These are phyloP conservation scores for Zaprionus lachaisei DNA, from an alignment of 1,140 invertebrate species.

Conservation along the genomic window DNA sequence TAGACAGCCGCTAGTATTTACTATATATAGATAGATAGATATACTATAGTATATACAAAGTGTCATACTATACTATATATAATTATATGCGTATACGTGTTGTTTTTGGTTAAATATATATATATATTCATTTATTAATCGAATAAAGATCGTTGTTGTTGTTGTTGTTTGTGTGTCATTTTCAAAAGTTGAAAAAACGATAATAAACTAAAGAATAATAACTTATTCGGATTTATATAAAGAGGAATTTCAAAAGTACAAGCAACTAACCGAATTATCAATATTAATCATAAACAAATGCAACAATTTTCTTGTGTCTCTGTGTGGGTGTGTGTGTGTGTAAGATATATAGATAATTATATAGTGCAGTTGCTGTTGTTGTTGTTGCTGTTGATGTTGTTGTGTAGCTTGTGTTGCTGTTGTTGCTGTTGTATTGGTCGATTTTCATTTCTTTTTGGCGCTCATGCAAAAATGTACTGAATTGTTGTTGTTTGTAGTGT, in stretches of 20 bases:
- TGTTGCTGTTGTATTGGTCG: slow-evolving; percentile 43
- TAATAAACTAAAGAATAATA: background rate
- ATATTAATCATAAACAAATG: slow-evolving; percentile 36
- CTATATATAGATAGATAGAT: background rate
- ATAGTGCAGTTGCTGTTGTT: slow-evolving; percentile 33
- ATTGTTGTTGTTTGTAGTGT: slow-evolving; percentile 21
- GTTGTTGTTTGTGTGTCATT: background rate
- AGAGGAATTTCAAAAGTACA: slow-evolving; percentile 22
- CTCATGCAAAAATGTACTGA: slow-evolving; percentile 42
- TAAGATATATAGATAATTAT: slow-evolving; percentile 23
- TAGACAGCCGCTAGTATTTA: too few relatives aligned
- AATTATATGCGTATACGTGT: too few relatives aligned
- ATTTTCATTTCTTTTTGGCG: slow-evolving; percentile 25
- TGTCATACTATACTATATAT: background rate
- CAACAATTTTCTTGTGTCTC: slow-evolving; percentile 13
- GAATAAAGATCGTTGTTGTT: background rate
- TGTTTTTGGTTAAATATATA: background rate
- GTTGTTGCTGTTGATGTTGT: slow-evolving; percentile 31
- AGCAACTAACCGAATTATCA: slow-evolving; percentile 56
- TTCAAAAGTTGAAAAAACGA: slow-evolving; percentile 2
- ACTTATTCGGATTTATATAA: background rate
- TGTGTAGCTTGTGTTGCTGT: slow-evolving; percentile 35
- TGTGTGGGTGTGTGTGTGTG: slow-evolving; percentile 15
- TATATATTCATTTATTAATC: background rate
- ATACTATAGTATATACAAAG: background rate